These are phyloP conservation scores for Blastomussa wellsi DNA, from an alignment of 92 coral and sea anemone genomes.

Conservation along the genomic window DNA sequence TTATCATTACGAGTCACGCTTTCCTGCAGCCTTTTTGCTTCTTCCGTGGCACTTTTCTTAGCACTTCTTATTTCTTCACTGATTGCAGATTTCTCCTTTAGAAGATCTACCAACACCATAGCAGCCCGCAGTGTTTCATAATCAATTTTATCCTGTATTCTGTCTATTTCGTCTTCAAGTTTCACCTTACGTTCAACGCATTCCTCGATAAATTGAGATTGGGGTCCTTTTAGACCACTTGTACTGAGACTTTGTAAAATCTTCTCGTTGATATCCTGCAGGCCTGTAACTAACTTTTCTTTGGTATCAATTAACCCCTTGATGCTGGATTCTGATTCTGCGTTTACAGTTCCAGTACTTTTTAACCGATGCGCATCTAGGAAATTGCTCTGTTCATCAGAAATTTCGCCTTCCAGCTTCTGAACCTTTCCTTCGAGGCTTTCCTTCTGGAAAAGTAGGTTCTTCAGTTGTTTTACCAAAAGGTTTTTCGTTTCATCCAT, in stretches of 20 bases:
- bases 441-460: conserved; percentile 27
- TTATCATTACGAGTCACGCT: not conserved
- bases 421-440: conserved; percentile 25
- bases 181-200: conserved; percentile 40
- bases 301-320: conserved; percentile 27
- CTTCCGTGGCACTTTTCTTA: not conserved
- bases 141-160: conserved; percentile 51
- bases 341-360: conserved; percentile 45
- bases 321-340: conserved; percentile 34
- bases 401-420: conserved; percentile 44
- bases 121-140: conserved; percentile 65
- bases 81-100: conserved; percentile 41
- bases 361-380: conserved; percentile 53
- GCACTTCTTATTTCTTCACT: conserved; percentile 27
- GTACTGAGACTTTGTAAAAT: conserved; percentile 32
- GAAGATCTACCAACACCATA: conserved; percentile 32
- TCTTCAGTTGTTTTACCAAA: conserved; percentile 31
- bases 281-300: conserved; percentile 26
- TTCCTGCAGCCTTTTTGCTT: not conserved
- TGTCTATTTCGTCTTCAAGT: conserved; percentile 51
- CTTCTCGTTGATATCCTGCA: conserved; percentile 25
- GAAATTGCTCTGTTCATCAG: conserved; percentile 58
- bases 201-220: conserved; percentile 37
- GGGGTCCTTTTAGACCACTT: conserved; percentile 35
- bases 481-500: conserved; percentile 1